Conservation (phyloP, 2,888 invertebrate species). For the Cheilosia impressa region DNA sequence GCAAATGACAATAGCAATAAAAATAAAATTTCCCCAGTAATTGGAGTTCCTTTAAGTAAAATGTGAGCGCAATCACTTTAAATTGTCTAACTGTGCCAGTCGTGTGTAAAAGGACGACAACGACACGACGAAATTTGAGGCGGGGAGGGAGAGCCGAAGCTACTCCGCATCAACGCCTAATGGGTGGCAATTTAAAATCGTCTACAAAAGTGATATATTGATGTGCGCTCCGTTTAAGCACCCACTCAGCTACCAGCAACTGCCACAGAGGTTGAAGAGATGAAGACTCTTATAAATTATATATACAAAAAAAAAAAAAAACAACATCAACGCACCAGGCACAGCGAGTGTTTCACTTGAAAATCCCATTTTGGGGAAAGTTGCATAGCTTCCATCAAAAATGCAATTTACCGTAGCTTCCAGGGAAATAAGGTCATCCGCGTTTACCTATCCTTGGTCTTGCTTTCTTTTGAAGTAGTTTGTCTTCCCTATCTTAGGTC, state of each 20-base stretch:
- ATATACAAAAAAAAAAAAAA: constrained; percentile 28
- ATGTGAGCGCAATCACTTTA: constrained; percentile 69
- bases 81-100: constrained; percentile 59
- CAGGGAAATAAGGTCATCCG: background rate
- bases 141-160: background rate
- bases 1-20: constrained; percentile 67
- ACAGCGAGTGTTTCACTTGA: constrained; percentile 41
- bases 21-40: constrained; percentile 64
- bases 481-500: background rate
- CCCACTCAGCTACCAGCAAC: background rate
- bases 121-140: background rate
- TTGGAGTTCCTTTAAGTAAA: constrained; percentile 72
- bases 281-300: constrained; percentile 57
- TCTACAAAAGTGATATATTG: constrained; percentile 65
- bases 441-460: background rate
- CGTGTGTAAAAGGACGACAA: constrained; percentile 5
- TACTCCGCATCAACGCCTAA: constrained; percentile 28
- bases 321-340: constrained; percentile 29
- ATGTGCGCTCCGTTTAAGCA: constrained; percentile 37
- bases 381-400: constrained; percentile 56
- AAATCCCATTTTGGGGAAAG: constrained; percentile 42
- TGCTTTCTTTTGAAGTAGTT: background rate
- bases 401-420: constrained; percentile 47
- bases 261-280: constrained; percentile 7
- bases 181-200: constrained; percentile 69